Conservation (phyloP, 2,888 invertebrate species). For the Phrixothrix hirtus region DNA sequence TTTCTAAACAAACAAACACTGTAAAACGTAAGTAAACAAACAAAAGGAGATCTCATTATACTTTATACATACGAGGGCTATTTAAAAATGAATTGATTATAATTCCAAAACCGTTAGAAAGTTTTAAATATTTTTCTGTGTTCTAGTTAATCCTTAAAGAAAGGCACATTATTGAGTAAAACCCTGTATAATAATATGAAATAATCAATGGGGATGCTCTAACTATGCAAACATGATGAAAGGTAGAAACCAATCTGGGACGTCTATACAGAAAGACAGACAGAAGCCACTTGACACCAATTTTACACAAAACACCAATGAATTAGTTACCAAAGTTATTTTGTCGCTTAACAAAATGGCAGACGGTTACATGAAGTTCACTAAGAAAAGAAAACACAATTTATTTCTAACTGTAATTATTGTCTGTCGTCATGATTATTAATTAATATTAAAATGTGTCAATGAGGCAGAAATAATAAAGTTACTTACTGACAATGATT, state of each 20-base stretch:
- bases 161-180: no score
- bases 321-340: conserved; percentile 51
- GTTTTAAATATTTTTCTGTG: no score
- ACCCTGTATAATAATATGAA: no score
- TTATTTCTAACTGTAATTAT: conserved; percentile 26
- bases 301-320: conserved; percentile 47
- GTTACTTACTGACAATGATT: conserved; percentile 77
- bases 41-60: no score
- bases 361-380: conserved; percentile 56
- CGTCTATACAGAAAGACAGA: conserved; percentile 53
- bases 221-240: conserved; percentile 26
- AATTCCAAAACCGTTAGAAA: no score
- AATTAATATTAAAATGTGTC: background rate
- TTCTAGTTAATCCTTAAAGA: no score
- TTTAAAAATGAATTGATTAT: no score
- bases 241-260: conserved; percentile 26
- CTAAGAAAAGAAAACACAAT: conserved; percentile 48
- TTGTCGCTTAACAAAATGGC: conserved; percentile 42
- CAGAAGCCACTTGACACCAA: conserved; percentile 51
- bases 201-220: conserved; percentile 2
- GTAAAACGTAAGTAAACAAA: no score
- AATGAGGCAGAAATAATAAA: background rate
- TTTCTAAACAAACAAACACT: no score
- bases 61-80: no score
- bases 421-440: conserved; percentile 1